Conservation (phyloP, 1,140 invertebrate genomes). For the Listronotus oregonensis region DNA sequence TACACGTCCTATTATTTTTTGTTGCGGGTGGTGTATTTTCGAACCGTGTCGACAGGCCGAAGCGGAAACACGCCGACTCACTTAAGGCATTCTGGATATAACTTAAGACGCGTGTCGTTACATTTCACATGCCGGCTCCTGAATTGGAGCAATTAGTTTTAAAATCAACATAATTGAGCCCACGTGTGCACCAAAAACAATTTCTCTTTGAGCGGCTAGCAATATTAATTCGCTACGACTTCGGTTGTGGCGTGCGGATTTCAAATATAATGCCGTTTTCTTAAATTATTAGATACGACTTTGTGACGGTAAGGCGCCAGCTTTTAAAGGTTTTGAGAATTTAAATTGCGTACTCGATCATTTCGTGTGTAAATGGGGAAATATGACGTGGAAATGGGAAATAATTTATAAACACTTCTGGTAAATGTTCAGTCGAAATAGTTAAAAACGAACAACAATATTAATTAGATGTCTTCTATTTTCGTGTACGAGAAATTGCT, state of each 20-base stretch:
- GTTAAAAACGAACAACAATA: no score
- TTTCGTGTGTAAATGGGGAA: background rate
- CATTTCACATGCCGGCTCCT: constrained; percentile 20
- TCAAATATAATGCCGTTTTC: constrained; percentile 23
- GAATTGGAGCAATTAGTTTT: constrained; percentile 30
- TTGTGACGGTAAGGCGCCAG: constrained; percentile 1
- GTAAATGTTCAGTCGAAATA: no score
- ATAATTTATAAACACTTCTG: background rate
- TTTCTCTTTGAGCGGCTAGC: constrained; percentile 20
- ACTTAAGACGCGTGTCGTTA: constrained; percentile 33
- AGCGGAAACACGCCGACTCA: constrained; percentile 29
- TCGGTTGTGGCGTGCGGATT: constrained; percentile 23
- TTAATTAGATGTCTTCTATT: no score
- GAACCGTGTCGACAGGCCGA: constrained; percentile 14
- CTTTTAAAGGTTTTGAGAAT: background rate
- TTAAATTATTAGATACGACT: constrained; percentile 27
- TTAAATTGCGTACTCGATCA: constrained; percentile 13
- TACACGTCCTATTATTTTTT: constrained; percentile 4
- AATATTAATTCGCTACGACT: constrained; percentile 23
- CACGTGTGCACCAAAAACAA: constrained; percentile 22
- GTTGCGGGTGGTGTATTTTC: constrained; percentile 11
- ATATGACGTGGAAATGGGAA: constrained; percentile 4
- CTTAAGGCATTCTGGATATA: constrained; percentile 30
- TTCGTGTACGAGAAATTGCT: no score
- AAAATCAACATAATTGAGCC: constrained; percentile 24